Evolutionary conservation across 2,888 invertebrate species (phyloP).

Genomic region (Ennomos fuscantarius): DNA sequence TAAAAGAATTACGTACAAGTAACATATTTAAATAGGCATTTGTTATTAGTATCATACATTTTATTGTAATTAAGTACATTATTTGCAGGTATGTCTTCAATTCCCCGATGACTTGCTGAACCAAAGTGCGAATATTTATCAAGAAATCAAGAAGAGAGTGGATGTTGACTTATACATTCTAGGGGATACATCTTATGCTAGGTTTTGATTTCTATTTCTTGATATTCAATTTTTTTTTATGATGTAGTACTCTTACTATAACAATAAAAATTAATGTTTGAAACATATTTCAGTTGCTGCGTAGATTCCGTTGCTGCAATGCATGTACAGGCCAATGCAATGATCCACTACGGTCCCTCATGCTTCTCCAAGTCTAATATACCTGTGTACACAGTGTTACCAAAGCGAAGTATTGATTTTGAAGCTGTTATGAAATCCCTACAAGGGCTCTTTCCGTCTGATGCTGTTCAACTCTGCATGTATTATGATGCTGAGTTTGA

Average conservation of each 20-base stretch:
- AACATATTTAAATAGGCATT: no score
- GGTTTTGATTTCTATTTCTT: slow-evolving; percentile 78
- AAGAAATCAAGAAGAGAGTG: slow-evolving; percentile 74
- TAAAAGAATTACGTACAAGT: not conserved
- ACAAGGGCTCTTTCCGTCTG: slow-evolving; percentile 52
- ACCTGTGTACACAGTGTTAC: slow-evolving; percentile 91
- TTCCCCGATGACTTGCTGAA: slow-evolving; percentile 93
- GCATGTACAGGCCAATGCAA: slow-evolving; percentile 93
- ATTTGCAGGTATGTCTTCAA: slow-evolving; percentile 92
- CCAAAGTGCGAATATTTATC: slow-evolving; percentile 88
- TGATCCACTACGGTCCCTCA: slow-evolving; percentile 96
- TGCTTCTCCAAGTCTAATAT: slow-evolving; percentile 92
- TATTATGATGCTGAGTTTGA: slow-evolving; percentile 89
- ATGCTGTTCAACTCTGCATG: slow-evolving; percentile 75
- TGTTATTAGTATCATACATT: no score
- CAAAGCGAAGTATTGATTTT: slow-evolving; percentile 85
- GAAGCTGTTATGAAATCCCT: slow-evolving; percentile 51
- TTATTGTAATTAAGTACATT: not conserved
- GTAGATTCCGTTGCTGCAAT: slow-evolving; percentile 95
- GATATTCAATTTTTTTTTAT: not conserved
- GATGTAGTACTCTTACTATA: not conserved
- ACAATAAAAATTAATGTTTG: no score
- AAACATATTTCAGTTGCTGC: slow-evolving; percentile 89
- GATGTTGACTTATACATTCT: slow-evolving; percentile 90
- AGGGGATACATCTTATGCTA: slow-evolving; percentile 96